Evolutionary conservation across 2,113 vertebrate genomes (phyloP), one percentile per base, ranked within the genome.

Genomic region (Zapus hudsonius): DNA sequence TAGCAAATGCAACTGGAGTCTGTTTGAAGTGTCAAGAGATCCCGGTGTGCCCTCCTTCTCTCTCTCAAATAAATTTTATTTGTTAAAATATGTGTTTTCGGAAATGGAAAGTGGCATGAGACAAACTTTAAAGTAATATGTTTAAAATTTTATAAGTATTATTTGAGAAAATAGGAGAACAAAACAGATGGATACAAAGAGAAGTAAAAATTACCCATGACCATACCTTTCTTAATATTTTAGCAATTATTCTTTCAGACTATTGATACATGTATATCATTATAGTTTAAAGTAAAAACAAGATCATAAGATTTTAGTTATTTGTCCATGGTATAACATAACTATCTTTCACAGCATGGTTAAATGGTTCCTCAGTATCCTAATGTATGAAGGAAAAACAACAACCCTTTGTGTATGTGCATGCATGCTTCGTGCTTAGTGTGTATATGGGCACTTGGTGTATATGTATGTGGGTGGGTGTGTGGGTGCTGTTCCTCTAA

Each of bases 231-330:
- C 31, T 90, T 86, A 72, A 40, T 95, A 70, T 91, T 80, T 52
- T 55, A 89, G 38, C 27, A 38, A 29, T 86, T 84, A 33, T 69
- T 82, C 64, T 92, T 79, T 52, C 69, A 89, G 20, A 87, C 66
- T 59, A 55, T 16, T 82, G 36, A 67, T n/a, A 80, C 9, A 29
- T 33, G 38, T 20, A 78, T 69, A 63, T 67, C 70, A 72, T 86
- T 91, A 69, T 16, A 92, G 40, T 78, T 95, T 52, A 69, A 92
- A 88, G 64, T 90, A 84, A 88, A 94, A 92, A 89, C 59, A 70
- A 29, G 76, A 33, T 80, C 52, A 82, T 33, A 87, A 57, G 64
- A 52, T 75, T 33, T 29, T 70, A 61, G 47, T 73, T 80, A 29
- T 83, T 80, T 84, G 7, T 59, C 63, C 29, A 84, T 84, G 90